phyloP scores from a whole-genome alignment of 2,797 vertebrate species.

The Coluber constrictor region DNA sequence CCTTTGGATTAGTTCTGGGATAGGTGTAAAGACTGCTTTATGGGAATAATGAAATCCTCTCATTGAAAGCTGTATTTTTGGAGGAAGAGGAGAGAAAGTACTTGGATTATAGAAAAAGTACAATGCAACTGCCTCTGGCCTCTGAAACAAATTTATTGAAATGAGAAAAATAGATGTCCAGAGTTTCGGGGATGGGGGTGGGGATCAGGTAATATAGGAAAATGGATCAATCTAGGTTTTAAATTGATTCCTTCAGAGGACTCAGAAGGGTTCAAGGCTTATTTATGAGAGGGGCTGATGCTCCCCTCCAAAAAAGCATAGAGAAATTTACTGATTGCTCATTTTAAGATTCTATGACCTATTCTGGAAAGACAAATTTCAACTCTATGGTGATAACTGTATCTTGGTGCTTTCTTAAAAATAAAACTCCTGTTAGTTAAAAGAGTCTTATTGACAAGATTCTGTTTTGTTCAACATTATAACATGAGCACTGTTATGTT shows the following conservation, averaged over 20 bases:
- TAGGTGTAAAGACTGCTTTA: neutral
- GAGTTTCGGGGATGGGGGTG: neutral
- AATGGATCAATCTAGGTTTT: neutral
- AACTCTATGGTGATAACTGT: neutral
- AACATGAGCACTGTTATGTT: neutral
- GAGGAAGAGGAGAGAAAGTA: neutral
- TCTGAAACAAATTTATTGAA: neutral
- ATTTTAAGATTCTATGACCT: neutral
- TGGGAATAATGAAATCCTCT: neutral
- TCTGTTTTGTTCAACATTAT: neutral
- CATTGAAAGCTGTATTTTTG: neutral
- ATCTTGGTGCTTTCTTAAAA: neutral
- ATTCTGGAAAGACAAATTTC: neutral
- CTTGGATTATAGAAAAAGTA: neutral
- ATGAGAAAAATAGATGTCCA: neutral
- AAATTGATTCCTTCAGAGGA: neutral
- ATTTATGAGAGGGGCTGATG: neutral
- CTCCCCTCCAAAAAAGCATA: neutral
- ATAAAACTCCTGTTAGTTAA: neutral
- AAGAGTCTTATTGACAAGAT: neutral
- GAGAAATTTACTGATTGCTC: neutral
- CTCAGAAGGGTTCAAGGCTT: neutral
- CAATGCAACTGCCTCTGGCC: neutral
- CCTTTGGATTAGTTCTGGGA: neutral
- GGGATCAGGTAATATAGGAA: neutral